Evolutionary conservation across 2,113 vertebrate genomes (phyloP), one percentile per base, ranked within the genome.

Genomic region (Pyxicephalus adspersus): DNA sequence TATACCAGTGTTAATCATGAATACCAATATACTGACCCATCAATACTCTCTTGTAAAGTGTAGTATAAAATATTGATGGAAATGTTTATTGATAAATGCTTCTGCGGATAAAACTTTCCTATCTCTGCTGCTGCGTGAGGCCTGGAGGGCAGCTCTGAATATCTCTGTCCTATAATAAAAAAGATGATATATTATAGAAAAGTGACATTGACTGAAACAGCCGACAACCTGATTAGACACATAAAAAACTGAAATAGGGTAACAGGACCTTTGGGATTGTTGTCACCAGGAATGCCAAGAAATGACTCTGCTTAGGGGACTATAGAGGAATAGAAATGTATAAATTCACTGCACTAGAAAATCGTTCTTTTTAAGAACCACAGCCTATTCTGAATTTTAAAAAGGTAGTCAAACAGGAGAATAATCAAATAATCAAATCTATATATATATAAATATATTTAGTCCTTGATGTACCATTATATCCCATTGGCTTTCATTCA

Each of bases 1-100:
- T 73, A 55, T 28, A 11, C 51, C 52, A 16, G 26, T 58, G 70
- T 73, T 73, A 73, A 73, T 73, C 70, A 73, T 57, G 70, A 73
- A 58, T 73, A 73, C 70, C 70, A 73, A 73, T 73, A 54, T 20
- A 34, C 54, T 58, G 20, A 20, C 2, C 9, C 29, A 73, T 73
- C 70, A 34, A 73, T 73, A 73, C 17, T 73, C 70, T 54, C 55
- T 73, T 57, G 70, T 73, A 54, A 58, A n/a, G 19, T 54, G 20
- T 54, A 23, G 54, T 29, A 34, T 34, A 54, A 73, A 58, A 58
- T 73, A 73, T 58, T 73, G 55, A 58, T 73, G 70, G 22, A 15
- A 7, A 29, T 34, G 52, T 23, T 58, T 54, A 73, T 73, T 61
- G 58, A 61, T 61, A 61, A 38, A 73, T 29, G 54, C 29, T 34